Base-by-base conservation (phyloP, 2,888 invertebrate species). In the Amiota communis region DNA sequence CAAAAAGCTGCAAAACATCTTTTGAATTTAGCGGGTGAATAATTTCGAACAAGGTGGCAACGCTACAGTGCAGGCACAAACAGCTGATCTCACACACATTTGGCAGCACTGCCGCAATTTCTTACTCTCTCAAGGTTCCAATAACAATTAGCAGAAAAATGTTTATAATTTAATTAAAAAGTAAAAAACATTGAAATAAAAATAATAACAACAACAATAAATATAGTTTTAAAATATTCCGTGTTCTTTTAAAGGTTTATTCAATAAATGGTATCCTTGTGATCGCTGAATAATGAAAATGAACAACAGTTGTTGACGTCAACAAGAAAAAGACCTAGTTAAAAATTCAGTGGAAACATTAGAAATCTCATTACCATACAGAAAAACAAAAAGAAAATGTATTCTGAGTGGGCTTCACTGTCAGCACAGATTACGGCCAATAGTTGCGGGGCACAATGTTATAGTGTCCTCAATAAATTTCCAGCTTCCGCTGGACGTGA, bases 401-500 rank as follows among this genome's bases (percentile, higher is more conserved):
- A 92, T 86, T 90, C 91, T 56, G 92, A 92, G 83, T 92, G 92
- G 92, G 91, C 91, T 17, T 91, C 92, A 11, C 81, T 92, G 70
- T 90, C 90, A 23, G 86, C 89, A 53, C 87, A 89, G 70, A 90
- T 91, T 63, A 88, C 86, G 51, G 86, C 89, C 47, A 90, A 91
- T 78, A 91, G 90, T 77, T 90, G 91, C 74, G 90, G 90, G 15
- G 90, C 90, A 13, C 91, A 91, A 75, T 89, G 91, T 48, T 89
- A 89, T 65, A 91, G 91, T 80, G 93, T 94, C 1, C 87, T 94
- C 11, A 91, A 92, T 80, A 92, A 92, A 81, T 92, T 93, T 80
- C 92, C 93, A 13, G 88, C 90, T 6, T 89, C 90, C 64, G 92
- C 92, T 69, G 93, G 93, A 8, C 91, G 91, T 74, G 92, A 93